These are phyloP conservation scores for Albula goreensis DNA, from an alignment of 2,113 vertebrate species.

Conservation along the genomic window DNA sequence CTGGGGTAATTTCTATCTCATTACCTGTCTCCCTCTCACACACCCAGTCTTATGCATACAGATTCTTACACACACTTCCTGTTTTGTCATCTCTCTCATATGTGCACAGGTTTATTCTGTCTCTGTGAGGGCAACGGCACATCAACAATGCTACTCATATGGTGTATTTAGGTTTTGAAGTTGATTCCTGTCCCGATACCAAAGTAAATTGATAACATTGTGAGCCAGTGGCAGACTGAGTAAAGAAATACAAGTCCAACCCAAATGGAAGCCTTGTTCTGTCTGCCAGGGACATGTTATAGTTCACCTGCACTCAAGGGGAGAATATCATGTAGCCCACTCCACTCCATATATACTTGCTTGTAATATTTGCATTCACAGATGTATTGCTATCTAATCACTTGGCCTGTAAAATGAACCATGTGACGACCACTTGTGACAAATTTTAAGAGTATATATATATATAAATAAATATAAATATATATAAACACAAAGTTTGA, in stretches of 20 bases:
- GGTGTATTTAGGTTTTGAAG: not conserved
- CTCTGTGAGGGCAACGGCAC: conserved; percentile 25
- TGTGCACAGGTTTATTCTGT: conserved; percentile 6
- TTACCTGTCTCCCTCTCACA: not conserved
- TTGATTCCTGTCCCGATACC: conserved; percentile 60
- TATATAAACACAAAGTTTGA: conserved; percentile 58
- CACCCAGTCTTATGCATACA: too few relatives aligned
- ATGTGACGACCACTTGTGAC: conserved; percentile 75
- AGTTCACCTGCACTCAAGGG: conserved; percentile 77
- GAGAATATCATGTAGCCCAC: conserved; percentile 73
- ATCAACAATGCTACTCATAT: not conserved
- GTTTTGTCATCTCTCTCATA: conserved; percentile 10
- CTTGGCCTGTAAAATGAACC: conserved; percentile 73
- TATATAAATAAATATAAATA: conserved; percentile 70
- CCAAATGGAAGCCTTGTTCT: conserved; percentile 32
- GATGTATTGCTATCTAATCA: conserved; percentile 81
- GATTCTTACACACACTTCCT: conserved; percentile 28
- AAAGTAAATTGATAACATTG: conserved; percentile 59
- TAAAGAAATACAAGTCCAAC: conserved; percentile 50
- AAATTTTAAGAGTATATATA: conserved; percentile 66
- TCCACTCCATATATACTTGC: conserved; percentile 79
- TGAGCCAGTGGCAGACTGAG: conserved; percentile 53
- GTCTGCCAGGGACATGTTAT: conserved; percentile 21
- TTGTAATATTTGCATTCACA: conserved; percentile 86
- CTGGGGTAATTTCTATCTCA: not conserved